phyloP scores from a whole-genome alignment of 2,113 vertebrate species.

The Dunckerocampus dactyliophorus region DNA sequence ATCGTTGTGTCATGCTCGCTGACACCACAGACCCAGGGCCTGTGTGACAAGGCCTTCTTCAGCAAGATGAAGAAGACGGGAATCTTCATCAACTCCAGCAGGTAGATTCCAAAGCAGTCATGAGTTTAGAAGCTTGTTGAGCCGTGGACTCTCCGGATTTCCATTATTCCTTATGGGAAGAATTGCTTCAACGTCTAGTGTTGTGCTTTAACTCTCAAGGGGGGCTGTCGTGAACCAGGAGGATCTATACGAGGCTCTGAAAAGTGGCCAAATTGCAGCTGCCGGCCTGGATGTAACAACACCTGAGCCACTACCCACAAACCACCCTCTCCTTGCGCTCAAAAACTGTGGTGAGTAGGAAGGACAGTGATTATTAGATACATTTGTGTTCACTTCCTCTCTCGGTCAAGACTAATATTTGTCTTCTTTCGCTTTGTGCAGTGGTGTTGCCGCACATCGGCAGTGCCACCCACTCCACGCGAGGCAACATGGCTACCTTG shows the following conservation, averaged over 20 bases:
- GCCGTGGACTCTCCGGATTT: background rate
- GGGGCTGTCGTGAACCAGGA: constrained; percentile 72
- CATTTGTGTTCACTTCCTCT: background rate
- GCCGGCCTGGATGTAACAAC: constrained; percentile 67
- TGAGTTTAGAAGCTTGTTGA: background rate
- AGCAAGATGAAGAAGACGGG: constrained; percentile 67
- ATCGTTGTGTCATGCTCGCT: constrained; percentile 57
- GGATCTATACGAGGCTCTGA: constrained; percentile 68
- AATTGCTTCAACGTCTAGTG: too few species aligned
- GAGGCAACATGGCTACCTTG: constrained; percentile 73
- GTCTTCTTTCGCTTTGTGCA: constrained; percentile 30
- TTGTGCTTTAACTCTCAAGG: constrained; percentile 30
- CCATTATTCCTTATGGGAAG: too few species aligned
- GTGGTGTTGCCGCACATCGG: constrained; percentile 74
- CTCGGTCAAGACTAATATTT: background rate
- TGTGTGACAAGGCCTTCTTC: constrained; percentile 65
- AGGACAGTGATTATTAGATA: background rate
- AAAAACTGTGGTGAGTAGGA: constrained; percentile 68
- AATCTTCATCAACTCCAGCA: constrained; percentile 64
- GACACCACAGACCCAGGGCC: constrained; percentile 58
- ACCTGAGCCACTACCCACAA: constrained; percentile 71
- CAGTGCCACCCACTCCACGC: constrained; percentile 73
- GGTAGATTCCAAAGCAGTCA: constrained; percentile 20
- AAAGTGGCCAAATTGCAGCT: constrained; percentile 60
- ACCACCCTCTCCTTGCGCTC: constrained; percentile 67